Evolutionary conservation across 2,797 vertebrate species (phyloP).

Genomic region (Platalea minor): DNA sequence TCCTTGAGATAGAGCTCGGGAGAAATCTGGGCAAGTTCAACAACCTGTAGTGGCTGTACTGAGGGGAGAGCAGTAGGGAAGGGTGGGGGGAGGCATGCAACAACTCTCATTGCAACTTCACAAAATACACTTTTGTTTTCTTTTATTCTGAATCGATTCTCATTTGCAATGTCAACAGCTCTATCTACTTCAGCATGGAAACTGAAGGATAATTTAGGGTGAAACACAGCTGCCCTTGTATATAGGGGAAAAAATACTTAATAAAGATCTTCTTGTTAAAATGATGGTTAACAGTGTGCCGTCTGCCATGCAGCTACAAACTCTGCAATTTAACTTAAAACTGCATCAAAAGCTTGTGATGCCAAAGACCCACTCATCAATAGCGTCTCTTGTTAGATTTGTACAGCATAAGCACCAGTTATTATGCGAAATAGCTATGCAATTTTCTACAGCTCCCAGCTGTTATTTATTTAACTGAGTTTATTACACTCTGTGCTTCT

Average conservation of each 20-base stretch:
- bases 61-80: not conserved
- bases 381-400: constrained; percentile 79
- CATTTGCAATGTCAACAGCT: constrained; percentile 74
- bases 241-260: constrained; percentile 70
- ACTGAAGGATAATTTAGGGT: constrained; percentile 75
- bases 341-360: constrained; percentile 78
- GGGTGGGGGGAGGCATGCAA: not conserved
- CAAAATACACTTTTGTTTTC: constrained; percentile 44
- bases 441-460: constrained; percentile 80
- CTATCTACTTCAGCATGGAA: constrained; percentile 72
- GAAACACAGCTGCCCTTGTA: constrained; percentile 78
- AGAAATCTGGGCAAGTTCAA: constrained; percentile 12
- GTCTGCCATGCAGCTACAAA: constrained; percentile 75
- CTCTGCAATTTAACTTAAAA: constrained; percentile 81
- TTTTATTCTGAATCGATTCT: constrained; percentile 63
- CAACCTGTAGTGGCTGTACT: not conserved
- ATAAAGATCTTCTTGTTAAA: constrained; percentile 82
- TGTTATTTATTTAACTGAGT: constrained; percentile 81
- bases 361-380: constrained; percentile 80
- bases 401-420: constrained; percentile 78
- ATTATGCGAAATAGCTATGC: constrained; percentile 80
- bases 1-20: not conserved
- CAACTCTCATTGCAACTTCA: not conserved
- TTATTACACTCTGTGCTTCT: constrained; percentile 70
- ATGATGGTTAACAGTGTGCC: constrained; percentile 77